Evolutionary conservation across 2,113 vertebrate genomes (phyloP), one percentile per base, ranked within the genome.

Genomic region (Scatophagus argus): DNA sequence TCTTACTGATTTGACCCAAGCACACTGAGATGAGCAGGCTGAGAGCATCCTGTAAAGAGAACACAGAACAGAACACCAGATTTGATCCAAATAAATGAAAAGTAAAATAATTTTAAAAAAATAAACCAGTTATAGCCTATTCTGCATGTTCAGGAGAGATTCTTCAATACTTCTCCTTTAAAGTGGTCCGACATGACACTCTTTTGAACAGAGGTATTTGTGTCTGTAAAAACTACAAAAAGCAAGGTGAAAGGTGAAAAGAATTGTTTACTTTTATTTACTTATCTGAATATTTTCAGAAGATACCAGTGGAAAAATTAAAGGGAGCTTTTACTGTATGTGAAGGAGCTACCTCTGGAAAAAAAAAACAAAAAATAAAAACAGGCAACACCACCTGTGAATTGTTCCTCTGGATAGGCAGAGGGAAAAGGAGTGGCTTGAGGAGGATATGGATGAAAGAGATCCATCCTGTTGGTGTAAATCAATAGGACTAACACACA

Each of bases 391-490:
- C 8, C 17, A 17, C 38, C 2, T 23, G 32, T 36, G 41, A 31
- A 39, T 39, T 49, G 19, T 32, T 39, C 39, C 19, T 56, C 1
- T 38, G 31, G 58, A 29, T 47, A 13, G 39, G 23, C 23, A 58
- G 21, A 47, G 23, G 29, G 12, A 56, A 39, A 65, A 12, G 34
- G 19, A 32, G n/a, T 9, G 32, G 21, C 3, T 23, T 13, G 17
- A 68, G 59, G 39, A 47, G 31, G 39, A 46, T 6, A 41, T n/a
- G 13, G 31, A 63, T 55, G 49, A 68, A 47, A 51, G 56, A 56
- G 58, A 74, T 47, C 47, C 41, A 54, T 62, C n/a, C 25, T 68
- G 63, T 32, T 56, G 12, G 25, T 72, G 32, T 41, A 32, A n/a
- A 49, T 64, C 39, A 67, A 8, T 66, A 25, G 13, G 31, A 51